Evolutionary conservation across 2,797 vertebrate genomes (phyloP), one percentile per base, ranked within the genome.

Genomic region (Sciurus vulgaris): DNA sequence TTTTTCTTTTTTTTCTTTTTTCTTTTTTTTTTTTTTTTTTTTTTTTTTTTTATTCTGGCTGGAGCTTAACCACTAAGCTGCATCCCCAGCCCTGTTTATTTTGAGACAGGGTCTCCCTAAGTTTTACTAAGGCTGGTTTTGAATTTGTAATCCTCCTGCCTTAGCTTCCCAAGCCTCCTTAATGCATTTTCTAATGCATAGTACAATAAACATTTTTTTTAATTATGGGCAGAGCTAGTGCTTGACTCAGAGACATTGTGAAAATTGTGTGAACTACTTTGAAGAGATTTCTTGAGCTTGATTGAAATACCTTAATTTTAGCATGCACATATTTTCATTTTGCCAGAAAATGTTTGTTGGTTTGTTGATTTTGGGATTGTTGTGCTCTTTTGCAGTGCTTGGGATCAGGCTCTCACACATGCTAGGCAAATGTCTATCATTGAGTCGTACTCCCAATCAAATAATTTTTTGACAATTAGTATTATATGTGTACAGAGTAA

Each of bases 251-350:
- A 65, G 61, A 41, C 83, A n/a, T 56, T 87, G 7, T 38, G 47
- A 95, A 95, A 94, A 82, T 74, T 41, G 74, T 22, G 26, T 70
- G 61, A 86, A 14, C 33, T 94, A 51, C 59, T 77, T 72, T 38
- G 22, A 92, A 44, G 17, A 41, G 5, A 81, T 35, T 70, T 14
- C 22, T 86, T 96, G 61, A 77, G 11, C 47, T 81, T 94, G 47
- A 82, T 83, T 89, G n/a, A 94, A 86, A 94, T 69, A 5, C 54
- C 86, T 92, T 94, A 56, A 83, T 89, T 86, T 83, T 94, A 94
- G 20, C 70, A 67, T 26, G 30, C 44, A 59, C 8, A 35, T 65
- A 81, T 77, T 67, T 89, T 77, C 76, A 77, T 81, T 82, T 51
- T 73, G 44, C 38, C 76, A 86, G 38, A 78, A 92, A 83, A 22